Evolutionary conservation across 1,140 invertebrate species (phyloP).

Genomic region (Bombus soroeensis): DNA sequence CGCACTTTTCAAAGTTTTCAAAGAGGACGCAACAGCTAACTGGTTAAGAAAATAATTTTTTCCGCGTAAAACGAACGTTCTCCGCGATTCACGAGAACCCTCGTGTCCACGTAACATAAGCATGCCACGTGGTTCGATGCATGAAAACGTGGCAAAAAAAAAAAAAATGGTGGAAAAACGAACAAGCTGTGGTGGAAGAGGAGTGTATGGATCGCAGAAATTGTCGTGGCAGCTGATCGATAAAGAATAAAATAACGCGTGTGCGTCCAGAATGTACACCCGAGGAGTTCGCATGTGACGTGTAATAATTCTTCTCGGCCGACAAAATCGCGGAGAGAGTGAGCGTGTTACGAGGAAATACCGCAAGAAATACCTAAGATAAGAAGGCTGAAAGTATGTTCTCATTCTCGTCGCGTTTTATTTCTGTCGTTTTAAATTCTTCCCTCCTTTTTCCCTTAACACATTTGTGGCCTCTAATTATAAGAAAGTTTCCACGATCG

Average conservation of each 20-base stretch:
- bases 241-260: constrained; percentile 38
- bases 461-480: background rate
- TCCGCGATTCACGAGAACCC: too few species aligned
- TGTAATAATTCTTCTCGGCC: constrained; percentile 13
- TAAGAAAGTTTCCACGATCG: background rate
- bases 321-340: background rate
- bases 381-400: background rate
- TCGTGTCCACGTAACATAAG: too few species aligned
- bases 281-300: constrained; percentile 27
- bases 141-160: background rate
- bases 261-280: constrained; percentile 27
- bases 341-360: background rate
- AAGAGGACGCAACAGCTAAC: too few species aligned
- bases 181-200: background rate
- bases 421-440: background rate
- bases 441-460: background rate
- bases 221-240: constrained; percentile 22
- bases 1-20: too few species aligned
- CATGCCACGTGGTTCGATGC: background rate
- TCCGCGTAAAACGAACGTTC: too few species aligned
- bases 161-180: background rate
- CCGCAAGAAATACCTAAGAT: background rate
- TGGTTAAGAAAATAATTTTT: too few species aligned
- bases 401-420: too few species aligned
- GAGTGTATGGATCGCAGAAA: too few species aligned